Evolutionary conservation across 2,113 vertebrate genomes (phyloP).

Genomic region (Xenotilapia longispinis): DNA sequence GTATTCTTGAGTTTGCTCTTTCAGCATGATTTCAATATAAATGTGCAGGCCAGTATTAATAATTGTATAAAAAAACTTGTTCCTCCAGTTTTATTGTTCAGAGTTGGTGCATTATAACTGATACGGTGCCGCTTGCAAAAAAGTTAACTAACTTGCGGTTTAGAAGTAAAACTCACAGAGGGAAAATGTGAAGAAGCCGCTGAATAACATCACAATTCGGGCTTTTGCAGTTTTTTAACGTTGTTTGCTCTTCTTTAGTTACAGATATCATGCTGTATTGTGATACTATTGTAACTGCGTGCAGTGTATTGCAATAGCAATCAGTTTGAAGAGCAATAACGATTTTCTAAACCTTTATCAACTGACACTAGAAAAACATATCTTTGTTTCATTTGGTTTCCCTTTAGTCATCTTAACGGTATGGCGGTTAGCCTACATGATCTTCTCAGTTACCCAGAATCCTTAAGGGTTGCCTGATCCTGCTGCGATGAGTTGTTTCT

Average conservation of each 20-base stretch:
- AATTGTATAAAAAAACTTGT: not conserved
- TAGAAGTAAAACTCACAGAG: not conserved
- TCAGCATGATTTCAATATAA: not conserved
- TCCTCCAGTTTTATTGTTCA: not conserved
- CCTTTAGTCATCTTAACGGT: not conserved
- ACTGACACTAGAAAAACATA: not conserved
- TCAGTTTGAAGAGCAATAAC: not conserved
- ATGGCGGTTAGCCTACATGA: not conserved
- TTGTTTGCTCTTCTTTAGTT: not conserved
- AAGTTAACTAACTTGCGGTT: not conserved
- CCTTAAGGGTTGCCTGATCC: not conserved
- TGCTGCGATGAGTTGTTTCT: slow-evolving; percentile 14
- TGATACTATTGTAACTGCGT: not conserved
- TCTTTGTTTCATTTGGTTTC: not conserved
- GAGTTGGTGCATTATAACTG: not conserved
- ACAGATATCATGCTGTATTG: not conserved
- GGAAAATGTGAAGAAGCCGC: not conserved
- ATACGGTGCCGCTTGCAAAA: not conserved
- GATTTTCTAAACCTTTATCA: not conserved
- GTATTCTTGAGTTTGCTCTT: not conserved
- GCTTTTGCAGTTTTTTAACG: not conserved
- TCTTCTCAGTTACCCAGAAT: not conserved
- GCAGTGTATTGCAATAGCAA: not conserved
- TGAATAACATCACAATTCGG: not conserved
- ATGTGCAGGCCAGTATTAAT: not conserved